Percentiles rank a stretch among this genome's conserved stretches.
Evolutionary conservation across 2,888 invertebrate species (phyloP).

Genomic region (Parnassius smintheus): DNA sequence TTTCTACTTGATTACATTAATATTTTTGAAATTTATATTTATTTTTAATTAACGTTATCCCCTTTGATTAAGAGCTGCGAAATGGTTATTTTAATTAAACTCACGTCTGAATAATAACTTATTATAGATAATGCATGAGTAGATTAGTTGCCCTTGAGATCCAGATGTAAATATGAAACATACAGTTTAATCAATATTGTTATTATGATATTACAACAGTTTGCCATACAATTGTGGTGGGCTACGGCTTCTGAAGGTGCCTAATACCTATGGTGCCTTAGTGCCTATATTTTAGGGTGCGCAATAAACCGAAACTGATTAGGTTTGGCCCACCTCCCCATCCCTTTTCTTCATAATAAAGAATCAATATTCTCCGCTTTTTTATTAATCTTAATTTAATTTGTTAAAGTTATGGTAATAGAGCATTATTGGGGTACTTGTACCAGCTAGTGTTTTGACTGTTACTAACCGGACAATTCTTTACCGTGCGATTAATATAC

Average conservation of each 20-base stretch:
- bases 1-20: too few relatives aligned
- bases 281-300: conserved; percentile 21
- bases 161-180: conserved; percentile 13
- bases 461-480: not conserved
- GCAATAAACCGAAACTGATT: conserved; percentile 14
- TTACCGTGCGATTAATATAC: not conserved
- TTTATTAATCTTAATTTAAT: conserved; percentile 2
- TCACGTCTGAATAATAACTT: too few relatives aligned
- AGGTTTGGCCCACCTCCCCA: conserved; percentile 17
- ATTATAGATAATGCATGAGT: not conserved
- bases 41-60: too few relatives aligned
- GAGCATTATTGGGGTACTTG: not conserved
- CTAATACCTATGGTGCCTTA: conserved; percentile 24
- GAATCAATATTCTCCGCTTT: not conserved
- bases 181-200: conserved; percentile 10
- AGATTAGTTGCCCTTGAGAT: not conserved
- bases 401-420: not conserved
- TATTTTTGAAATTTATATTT: too few relatives aligned
- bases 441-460: not conserved
- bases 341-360: conserved; percentile 2
- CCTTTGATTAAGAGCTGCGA: too few relatives aligned
- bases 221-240: conserved; percentile 15
- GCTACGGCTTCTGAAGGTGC: conserved; percentile 23
- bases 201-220: conserved; percentile 10
- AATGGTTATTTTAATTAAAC: too few relatives aligned